phyloP scores from a whole-genome alignment of 2,888 invertebrate genomes.

The Lochmaea crataegi region DNA sequence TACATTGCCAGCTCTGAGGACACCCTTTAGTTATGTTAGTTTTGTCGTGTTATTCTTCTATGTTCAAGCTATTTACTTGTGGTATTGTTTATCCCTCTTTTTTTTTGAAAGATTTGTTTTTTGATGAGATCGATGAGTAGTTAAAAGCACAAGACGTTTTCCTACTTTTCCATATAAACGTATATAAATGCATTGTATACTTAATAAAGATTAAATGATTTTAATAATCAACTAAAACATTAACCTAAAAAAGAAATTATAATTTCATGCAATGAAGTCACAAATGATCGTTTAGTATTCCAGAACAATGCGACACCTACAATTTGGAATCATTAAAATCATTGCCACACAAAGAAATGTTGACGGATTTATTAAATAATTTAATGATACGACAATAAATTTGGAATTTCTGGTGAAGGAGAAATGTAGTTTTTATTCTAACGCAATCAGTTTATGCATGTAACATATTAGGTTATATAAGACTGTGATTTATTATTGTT shows the following conservation, averaged over 20 bases:
- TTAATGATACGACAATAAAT: neutral
- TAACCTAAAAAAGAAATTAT: constrained; percentile 3
- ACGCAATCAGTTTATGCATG: neutral
- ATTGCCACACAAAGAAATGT: neutral
- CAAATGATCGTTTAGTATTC: neutral
- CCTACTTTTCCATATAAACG: too few relatives aligned
- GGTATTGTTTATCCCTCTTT: too few relatives aligned
- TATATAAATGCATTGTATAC: too few relatives aligned
- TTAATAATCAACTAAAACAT: neutral
- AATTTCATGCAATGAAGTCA: constrained; percentile 13
- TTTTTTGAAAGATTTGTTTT: too few relatives aligned
- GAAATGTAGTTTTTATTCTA: neutral
- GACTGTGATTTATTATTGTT: neutral
- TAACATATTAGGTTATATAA: neutral
- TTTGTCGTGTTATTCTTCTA: too few relatives aligned
- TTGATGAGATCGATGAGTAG: too few relatives aligned
- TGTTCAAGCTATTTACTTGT: too few relatives aligned
- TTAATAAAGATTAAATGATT: neutral
- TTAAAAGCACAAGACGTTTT: too few relatives aligned
- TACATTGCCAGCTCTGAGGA: too few relatives aligned
- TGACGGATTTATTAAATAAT: neutral
- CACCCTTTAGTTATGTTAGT: too few relatives aligned
- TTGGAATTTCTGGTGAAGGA: neutral
- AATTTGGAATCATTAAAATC: constrained; percentile 14
- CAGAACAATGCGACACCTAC: neutral